Base-by-base conservation (phyloP, 2,888 invertebrate genomes). In the Nomada lathburiana region DNA sequence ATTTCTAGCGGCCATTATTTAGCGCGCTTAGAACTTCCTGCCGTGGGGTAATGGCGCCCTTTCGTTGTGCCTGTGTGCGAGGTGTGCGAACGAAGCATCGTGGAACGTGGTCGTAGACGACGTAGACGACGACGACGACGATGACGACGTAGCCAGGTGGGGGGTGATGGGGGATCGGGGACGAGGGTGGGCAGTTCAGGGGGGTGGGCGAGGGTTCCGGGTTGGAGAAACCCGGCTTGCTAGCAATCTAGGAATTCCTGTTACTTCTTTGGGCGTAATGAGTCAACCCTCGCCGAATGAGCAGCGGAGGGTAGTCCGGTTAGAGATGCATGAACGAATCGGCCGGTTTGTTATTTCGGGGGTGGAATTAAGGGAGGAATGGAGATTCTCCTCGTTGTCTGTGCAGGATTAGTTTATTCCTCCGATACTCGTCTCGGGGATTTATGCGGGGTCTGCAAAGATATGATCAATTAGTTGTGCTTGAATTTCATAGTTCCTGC, bases 1-100 rank as follows among this genome's bases (percentile, higher is more conserved):
- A 92, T 89, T 92, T 92, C 92, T 90, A 92, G 90, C 93, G 89
- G 92, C 92, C 93, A 93, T 93, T 93, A 93, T 93, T 93, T 93
- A 93, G 93, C 91, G 89, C 91, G 93, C 92, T 93, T 93, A 93
- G 93, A 93, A 93, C 91, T 92, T 88, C 89, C 89, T 89, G 85
- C 89, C 79, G 81, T 88, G 88, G 89, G 91, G 89, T 92, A 92
- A 92, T 92, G 90, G 90, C 91, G 84, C 84, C 88, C 88, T 86
- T 88, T 80, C 86, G 76, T 36, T 75, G 68, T 26, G 55, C 11
- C 63, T 64, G 72, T 55, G 72, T 20, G 29, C 23, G 23, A 65
- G 36, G 9, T 20, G 47, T 50, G 59, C 13, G 78, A 74, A 80
- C 71, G 68, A 57, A 44, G 63, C 57, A 69, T 75, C 78, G 74